Evolutionary conservation across 2,113 vertebrate species (phyloP).

Genomic region (Carollia perspicillata): DNA sequence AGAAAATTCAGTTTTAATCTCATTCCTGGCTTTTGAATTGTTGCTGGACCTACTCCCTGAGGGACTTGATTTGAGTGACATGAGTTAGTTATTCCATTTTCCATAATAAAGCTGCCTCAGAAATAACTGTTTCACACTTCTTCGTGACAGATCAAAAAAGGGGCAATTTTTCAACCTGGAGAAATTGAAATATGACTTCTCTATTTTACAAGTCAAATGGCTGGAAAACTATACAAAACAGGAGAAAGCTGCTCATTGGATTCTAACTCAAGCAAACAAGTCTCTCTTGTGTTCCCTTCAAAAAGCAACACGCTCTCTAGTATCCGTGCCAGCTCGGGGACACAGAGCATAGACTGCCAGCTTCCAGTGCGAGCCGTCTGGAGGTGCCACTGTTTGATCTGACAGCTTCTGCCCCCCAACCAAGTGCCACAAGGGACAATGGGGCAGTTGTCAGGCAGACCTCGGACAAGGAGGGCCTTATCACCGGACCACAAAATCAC

Average conservation of each 20-base stretch:
- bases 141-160: constrained; percentile 55
- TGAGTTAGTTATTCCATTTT: constrained; percentile 66
- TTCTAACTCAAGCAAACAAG: constrained; percentile 51
- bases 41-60: constrained; percentile 6
- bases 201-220: constrained; percentile 47
- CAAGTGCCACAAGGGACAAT: background rate
- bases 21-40: constrained; percentile 44
- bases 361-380: background rate
- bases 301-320: constrained; percentile 52
- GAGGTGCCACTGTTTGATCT: background rate
- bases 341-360: background rate
- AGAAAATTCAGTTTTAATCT: constrained; percentile 71
- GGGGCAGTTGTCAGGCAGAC: background rate
- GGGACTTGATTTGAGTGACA: constrained; percentile 53
- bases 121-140: constrained; percentile 61
- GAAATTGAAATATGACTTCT: constrained; percentile 66
- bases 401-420: background rate
- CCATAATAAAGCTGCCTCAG: constrained; percentile 63
- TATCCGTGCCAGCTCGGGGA: background rate
- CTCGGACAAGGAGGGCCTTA: background rate
- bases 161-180: constrained; percentile 64
- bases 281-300: constrained; percentile 31
- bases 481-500: background rate
- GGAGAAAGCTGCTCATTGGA: constrained; percentile 63
- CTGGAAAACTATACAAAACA: constrained; percentile 52